These are phyloP conservation scores for Parotia lawesii DNA, from an alignment of 2,113 vertebrate genomes.

Conservation along the genomic window DNA sequence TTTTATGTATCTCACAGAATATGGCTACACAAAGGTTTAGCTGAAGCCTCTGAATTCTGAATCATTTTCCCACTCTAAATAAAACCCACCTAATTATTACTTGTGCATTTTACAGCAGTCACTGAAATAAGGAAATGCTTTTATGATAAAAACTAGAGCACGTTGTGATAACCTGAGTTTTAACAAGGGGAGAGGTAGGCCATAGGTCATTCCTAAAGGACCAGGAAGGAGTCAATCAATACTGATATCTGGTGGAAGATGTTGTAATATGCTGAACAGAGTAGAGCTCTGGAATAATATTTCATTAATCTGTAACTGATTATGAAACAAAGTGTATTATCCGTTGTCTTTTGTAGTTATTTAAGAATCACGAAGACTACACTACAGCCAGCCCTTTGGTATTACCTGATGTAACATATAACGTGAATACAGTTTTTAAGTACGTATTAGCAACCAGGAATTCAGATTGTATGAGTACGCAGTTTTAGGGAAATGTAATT, in stretches of 20 bases:
- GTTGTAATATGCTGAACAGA: background rate
- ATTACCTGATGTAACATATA: background rate
- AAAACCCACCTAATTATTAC: background rate
- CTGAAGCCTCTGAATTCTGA: background rate
- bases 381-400: background rate
- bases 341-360: background rate
- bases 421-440: background rate
- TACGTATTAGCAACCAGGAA: background rate
- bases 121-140: background rate
- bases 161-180: conserved; percentile 2
- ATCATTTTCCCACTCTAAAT: background rate
- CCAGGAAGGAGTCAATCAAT: conserved; percentile 3
- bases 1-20: background rate
- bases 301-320: background rate
- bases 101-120: background rate
- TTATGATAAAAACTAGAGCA: background rate
- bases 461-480: background rate
- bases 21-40: background rate
- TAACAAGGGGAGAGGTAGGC: conserved; percentile 32
- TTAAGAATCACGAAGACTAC: background rate
- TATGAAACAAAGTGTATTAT: background rate
- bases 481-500: background rate
- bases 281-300: background rate
- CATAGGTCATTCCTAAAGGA: conserved; percentile 4
- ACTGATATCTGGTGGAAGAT: background rate